These are phyloP conservation scores for Pemphredon lugubris DNA, from an alignment of 2,888 invertebrate genomes.

Conservation along the genomic window DNA sequence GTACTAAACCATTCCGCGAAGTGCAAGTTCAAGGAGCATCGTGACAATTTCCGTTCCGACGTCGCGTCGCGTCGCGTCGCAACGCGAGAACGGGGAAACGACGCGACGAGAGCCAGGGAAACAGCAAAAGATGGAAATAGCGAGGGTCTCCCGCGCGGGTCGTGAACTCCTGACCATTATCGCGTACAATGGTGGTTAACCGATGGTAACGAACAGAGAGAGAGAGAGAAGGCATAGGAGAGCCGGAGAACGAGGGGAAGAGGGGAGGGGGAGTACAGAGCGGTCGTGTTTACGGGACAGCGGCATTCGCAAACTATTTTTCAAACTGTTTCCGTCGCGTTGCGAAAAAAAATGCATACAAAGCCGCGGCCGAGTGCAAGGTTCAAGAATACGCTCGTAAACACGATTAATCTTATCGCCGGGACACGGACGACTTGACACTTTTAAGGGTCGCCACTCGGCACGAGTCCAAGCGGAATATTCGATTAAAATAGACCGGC, in stretches of 20 bases:
- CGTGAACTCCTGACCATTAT: constrained; percentile 26
- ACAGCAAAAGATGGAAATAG: not conserved
- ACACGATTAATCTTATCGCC: constrained; percentile 63
- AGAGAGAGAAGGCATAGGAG: not conserved
- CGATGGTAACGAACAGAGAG: not conserved
- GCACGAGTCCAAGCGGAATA: constrained; percentile 31
- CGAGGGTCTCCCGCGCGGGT: not conserved
- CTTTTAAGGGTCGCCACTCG: constrained; percentile 43
- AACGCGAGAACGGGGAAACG: not conserved
- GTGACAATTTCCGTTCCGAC: not conserved
- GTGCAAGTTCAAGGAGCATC: constrained; percentile 29
- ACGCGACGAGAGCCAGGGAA: not conserved
- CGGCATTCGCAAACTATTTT: not conserved
- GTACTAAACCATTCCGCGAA: constrained; percentile 12
- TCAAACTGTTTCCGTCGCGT: not conserved
- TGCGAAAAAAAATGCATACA: not conserved
- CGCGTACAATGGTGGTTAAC: too few species aligned
- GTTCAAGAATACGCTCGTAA: constrained; percentile 59
- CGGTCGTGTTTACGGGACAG: not conserved
- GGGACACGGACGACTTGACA: constrained; percentile 8
- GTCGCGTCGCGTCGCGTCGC: not conserved
- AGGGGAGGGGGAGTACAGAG: not conserved
- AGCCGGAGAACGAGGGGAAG: too few species aligned
- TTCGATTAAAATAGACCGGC: constrained; percentile 39
- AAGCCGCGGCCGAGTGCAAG: constrained; percentile 33